Evolutionary conservation across 1,140 invertebrate species (phyloP).

Genomic region (Manduca sexta): DNA sequence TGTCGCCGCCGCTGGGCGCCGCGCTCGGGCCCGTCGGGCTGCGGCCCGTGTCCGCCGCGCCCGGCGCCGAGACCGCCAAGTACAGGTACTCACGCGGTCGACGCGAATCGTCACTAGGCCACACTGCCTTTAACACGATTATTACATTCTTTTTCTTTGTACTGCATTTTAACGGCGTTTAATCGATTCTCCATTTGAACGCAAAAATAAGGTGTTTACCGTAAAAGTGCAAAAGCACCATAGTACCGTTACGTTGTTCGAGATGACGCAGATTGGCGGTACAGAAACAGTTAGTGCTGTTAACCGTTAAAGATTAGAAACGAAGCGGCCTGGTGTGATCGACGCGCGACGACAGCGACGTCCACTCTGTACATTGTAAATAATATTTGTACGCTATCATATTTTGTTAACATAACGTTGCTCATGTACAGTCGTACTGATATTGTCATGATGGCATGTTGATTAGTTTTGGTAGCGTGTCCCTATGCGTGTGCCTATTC

Average conservation of each 20-base stretch:
- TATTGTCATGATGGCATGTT: conserved; percentile 36
- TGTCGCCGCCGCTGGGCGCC: conserved; percentile 63
- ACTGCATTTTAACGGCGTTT: too few relatives aligned
- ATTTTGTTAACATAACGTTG: conserved; percentile 27
- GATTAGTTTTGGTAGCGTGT: conserved; percentile 8
- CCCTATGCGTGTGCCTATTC: conserved; percentile 11
- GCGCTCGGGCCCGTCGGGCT: conserved; percentile 62
- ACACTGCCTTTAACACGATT: too few relatives aligned
- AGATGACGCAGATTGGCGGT: too few relatives aligned
- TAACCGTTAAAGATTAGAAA: too few relatives aligned
- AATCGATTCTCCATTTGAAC: too few relatives aligned
- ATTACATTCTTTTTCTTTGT: too few relatives aligned
- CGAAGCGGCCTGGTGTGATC: not conserved
- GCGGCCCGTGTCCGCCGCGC: conserved; percentile 85
- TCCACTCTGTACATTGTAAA: conserved; percentile 36
- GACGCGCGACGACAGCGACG: conserved; percentile 4
- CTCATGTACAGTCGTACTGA: conserved; percentile 40
- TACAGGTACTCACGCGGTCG: conserved; percentile 71
- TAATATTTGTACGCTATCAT: conserved; percentile 37
- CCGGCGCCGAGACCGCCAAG: conserved; percentile 91
- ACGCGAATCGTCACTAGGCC: too few relatives aligned
- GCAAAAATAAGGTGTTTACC: too few relatives aligned
- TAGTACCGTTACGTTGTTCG: too few relatives aligned
- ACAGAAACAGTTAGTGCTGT: too few relatives aligned
- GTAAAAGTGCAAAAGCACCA: too few relatives aligned